Evolutionary conservation across 2,888 invertebrate genomes (phyloP), one percentile per base, ranked within the genome.

Genomic region (Cinara cedri): DNA sequence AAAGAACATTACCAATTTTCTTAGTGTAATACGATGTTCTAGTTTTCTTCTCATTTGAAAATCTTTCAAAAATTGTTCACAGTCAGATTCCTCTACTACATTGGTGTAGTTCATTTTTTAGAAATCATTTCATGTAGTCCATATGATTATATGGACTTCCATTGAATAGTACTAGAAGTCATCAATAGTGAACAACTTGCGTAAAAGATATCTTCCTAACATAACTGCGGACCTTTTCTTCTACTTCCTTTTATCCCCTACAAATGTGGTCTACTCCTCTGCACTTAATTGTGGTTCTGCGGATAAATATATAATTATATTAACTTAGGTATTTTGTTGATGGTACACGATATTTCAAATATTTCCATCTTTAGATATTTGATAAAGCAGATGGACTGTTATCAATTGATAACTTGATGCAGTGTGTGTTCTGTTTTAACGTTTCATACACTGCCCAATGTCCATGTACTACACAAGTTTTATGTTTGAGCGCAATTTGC

Each of bases 1-100:
- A 24, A 70, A 81, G 26, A 81, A 63, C 16, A 76, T 26, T 8
- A 81, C 46, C 26, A 81, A 78, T 24, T 82, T 82, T 46, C 70
- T 74, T 1, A 70, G 16, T 11, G 63, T 81, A 16, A 81, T 57
- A 44, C 78, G 81, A 24, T 44, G 66, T 19, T 82, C 82, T 68
- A 80, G 72, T 72, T 68, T 66, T 46, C 68, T 78, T 78, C 76
- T 66, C 76, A 78, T 78, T 19, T 46, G 66, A 51, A 74, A 21
- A n/a, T 78, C 60, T 60, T 46, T 78, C 2, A 78, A 3, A 11
- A 78, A 54, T 13, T 6, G 34, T 34, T 70, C 26, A 21, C 46
- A 49, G 46, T 66, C 55, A 1, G 75, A 24, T 21, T 57, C 66
- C 8, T 60, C 68, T 21, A 49, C 19, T 57, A 60, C 1, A 34